Conservation (phyloP, 2,797 vertebrate genomes). For the Micropoecilia bifurca region DNA sequence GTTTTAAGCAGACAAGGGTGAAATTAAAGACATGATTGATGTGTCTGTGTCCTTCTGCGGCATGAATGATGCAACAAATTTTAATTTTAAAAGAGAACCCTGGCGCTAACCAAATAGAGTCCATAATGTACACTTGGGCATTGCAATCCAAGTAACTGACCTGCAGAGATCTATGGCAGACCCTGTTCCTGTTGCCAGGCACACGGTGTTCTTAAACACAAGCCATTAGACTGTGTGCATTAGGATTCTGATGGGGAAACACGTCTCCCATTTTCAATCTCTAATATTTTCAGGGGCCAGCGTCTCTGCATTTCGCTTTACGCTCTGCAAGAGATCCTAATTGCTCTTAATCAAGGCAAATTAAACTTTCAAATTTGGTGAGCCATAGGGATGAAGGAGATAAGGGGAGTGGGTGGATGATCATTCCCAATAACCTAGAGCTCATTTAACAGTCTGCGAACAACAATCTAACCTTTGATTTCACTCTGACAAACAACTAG, state of each 20-base stretch:
- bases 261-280: slow-evolving; percentile 75
- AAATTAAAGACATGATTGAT: slow-evolving; percentile 34
- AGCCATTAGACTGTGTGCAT: slow-evolving; percentile 73
- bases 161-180: slow-evolving; percentile 57
- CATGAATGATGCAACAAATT: slow-evolving; percentile 26
- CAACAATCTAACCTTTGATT: slow-evolving; percentile 84
- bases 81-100: slow-evolving; percentile 22
- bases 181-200: slow-evolving; percentile 59
- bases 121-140: slow-evolving; percentile 44
- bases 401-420: slow-evolving; percentile 67
- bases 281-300: slow-evolving; percentile 78
- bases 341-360: slow-evolving; percentile 85
- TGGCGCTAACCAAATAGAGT: slow-evolving; percentile 42
- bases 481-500: slow-evolving; percentile 81
- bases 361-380: slow-evolving; percentile 82
- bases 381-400: slow-evolving; percentile 68
- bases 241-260: slow-evolving; percentile 77
- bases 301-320: slow-evolving; percentile 77
- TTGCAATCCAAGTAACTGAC: slow-evolving; percentile 55
- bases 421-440: slow-evolving; percentile 81
- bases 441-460: slow-evolving; percentile 84
- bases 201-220: slow-evolving; percentile 65
- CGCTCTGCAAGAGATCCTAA: slow-evolving; percentile 81
- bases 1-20: slow-evolving; percentile 23
- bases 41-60: slow-evolving; percentile 23